Evolutionary conservation across 2,797 vertebrate genomes (phyloP).

Genomic region (Hipposideros larvatus): DNA sequence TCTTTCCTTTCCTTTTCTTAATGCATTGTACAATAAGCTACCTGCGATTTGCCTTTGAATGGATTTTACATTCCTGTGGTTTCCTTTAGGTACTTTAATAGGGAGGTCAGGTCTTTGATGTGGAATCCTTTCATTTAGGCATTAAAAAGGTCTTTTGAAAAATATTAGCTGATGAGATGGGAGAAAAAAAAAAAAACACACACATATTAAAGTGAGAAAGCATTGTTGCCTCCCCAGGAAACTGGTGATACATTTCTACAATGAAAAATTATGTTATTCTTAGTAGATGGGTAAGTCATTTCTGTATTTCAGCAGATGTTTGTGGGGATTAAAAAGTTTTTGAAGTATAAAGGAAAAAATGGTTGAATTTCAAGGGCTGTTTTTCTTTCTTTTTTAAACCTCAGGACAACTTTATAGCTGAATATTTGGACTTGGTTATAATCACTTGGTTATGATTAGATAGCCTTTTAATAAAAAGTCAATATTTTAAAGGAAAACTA

Average conservation of each 20-base stretch:
- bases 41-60: slow-evolving; percentile 74
- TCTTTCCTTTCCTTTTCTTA: slow-evolving; percentile 66
- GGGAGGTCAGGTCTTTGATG: slow-evolving; percentile 74
- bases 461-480: slow-evolving; percentile 45
- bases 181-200: not conserved
- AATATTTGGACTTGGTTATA: slow-evolving; percentile 30
- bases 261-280: slow-evolving; percentile 73
- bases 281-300: slow-evolving; percentile 73
- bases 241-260: slow-evolving; percentile 56
- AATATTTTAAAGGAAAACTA: slow-evolving; percentile 44
- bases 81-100: slow-evolving; percentile 78
- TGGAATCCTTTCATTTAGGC: slow-evolving; percentile 84
- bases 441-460: not conserved
- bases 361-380: slow-evolving; percentile 47
- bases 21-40: slow-evolving; percentile 79
- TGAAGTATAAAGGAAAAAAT: slow-evolving; percentile 39
- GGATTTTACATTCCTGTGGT: slow-evolving; percentile 72
- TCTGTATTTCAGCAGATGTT: slow-evolving; percentile 74
- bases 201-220: slow-evolving; percentile 70
- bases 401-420: slow-evolving; percentile 22
- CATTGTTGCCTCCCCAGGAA: slow-evolving; percentile 74
- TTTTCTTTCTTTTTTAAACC: slow-evolving; percentile 29
- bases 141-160: slow-evolving; percentile 84
- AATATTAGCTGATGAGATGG: slow-evolving; percentile 80
- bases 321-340: slow-evolving; percentile 72